Evolutionary conservation across 2,888 invertebrate genomes (phyloP).

Genomic region (Drosophila koepferae): DNA sequence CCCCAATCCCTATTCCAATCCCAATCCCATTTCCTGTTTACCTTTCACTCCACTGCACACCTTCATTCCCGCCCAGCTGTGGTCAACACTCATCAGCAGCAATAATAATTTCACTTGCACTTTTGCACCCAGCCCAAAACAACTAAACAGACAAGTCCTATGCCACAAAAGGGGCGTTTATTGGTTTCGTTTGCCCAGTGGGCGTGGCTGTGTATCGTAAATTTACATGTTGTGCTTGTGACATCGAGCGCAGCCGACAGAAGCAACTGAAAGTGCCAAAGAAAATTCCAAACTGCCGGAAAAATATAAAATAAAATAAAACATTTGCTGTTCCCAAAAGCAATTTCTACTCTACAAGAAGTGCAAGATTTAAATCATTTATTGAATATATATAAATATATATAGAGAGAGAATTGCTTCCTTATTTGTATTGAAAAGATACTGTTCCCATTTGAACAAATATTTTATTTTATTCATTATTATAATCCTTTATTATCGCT

Average conservation of each 20-base stretch:
- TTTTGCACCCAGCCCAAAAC: constrained; percentile 31
- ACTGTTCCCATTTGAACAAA: no score
- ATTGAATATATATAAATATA: neutral
- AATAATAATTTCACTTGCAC: constrained; percentile 55
- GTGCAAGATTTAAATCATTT: neutral
- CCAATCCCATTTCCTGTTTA: neutral
- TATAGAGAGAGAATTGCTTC: no score
- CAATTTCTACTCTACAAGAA: neutral
- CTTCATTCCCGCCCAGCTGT: neutral
- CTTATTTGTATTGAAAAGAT: no score
- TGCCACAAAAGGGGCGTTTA: constrained; percentile 31
- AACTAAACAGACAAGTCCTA: neutral
- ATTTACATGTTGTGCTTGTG: constrained; percentile 45
- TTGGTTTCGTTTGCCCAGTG: constrained; percentile 13
- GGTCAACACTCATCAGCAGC: constrained; percentile 2
- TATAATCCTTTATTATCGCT: no score
- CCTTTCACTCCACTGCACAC: neutral
- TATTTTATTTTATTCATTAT: no score
- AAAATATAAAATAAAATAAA: neutral
- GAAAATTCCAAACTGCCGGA: neutral
- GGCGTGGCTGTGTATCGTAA: constrained; percentile 46
- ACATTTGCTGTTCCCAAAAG: constrained; percentile 7
- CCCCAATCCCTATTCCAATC: neutral
- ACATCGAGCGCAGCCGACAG: constrained; percentile 9
- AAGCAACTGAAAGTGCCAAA: neutral